These are phyloP conservation scores for Phasianus colchicus DNA, from an alignment of 2,113 vertebrate species.

Conservation along the genomic window DNA sequence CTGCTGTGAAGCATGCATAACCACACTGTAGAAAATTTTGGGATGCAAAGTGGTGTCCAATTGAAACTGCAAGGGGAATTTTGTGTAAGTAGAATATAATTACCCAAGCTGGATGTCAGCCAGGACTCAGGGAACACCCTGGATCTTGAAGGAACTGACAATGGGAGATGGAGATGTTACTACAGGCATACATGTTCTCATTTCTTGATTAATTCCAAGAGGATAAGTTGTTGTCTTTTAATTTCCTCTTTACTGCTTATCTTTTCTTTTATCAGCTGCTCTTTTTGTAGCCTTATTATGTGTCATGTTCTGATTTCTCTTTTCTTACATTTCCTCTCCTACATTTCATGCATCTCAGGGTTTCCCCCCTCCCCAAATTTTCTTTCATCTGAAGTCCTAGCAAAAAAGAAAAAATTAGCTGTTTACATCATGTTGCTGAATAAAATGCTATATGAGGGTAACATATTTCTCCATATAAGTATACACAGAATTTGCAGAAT, in stretches of 20 bases:
- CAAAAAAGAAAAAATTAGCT: slow-evolving; percentile 47
- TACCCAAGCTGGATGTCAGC: slow-evolving; percentile 64
- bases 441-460: not conserved
- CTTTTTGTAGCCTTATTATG: slow-evolving; percentile 41
- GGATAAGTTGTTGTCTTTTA: slow-evolving; percentile 53
- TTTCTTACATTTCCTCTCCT: slow-evolving; percentile 63
- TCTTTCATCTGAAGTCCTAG: slow-evolving; percentile 37
- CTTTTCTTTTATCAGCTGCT: slow-evolving; percentile 37
- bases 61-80: slow-evolving; percentile 61
- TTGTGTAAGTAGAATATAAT: slow-evolving; percentile 66
- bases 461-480: not conserved
- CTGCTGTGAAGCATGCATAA: slow-evolving; percentile 27
- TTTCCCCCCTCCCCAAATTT: not conserved
- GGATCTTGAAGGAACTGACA: slow-evolving; percentile 53
- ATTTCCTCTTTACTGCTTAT: slow-evolving; percentile 59
- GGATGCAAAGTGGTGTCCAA: slow-evolving; percentile 52
- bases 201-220: slow-evolving; percentile 62
- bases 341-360: slow-evolving; percentile 46
- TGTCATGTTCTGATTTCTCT: slow-evolving; percentile 49
- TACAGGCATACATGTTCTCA: slow-evolving; percentile 36
- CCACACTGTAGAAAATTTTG: slow-evolving; percentile 24
- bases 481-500: not conserved
- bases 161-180: slow-evolving; percentile 64
- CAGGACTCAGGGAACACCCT: slow-evolving; percentile 60
- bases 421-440: slow-evolving; percentile 19